Evolutionary conservation across 2,888 invertebrate genomes (phyloP).

Genomic region (Oxyteleia sp.): DNA sequence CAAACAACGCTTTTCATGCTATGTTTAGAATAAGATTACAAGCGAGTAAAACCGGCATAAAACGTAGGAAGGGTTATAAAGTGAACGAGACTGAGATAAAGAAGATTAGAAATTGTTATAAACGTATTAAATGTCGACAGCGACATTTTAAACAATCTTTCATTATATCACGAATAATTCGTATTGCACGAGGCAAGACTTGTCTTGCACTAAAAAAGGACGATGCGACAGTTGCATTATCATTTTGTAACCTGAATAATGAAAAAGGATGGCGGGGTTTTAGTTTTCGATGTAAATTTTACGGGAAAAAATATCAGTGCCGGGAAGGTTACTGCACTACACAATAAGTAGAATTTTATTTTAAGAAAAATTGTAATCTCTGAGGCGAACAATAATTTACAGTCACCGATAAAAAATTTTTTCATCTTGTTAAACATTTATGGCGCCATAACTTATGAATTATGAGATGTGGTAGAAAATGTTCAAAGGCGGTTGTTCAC

Average conservation of each 20-base stretch:
- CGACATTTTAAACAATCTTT: background rate
- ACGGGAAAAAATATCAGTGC: background rate
- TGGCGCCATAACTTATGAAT: conserved; percentile 7
- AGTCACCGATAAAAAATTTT: conserved; percentile 15
- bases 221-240: background rate
- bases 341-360: conserved; percentile 9
- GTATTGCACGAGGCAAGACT: background rate
- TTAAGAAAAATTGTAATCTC: conserved; percentile 17
- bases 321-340: background rate
- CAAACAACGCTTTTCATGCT: conserved; percentile 58
- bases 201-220: background rate
- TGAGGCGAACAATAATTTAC: conserved; percentile 7
- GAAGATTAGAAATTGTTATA: background rate
- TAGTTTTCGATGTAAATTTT: conserved; percentile 13
- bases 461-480: conserved; percentile 14
- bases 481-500: conserved; percentile 18
- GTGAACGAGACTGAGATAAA: background rate
- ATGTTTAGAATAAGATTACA: conserved; percentile 53
- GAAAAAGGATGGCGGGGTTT: background rate
- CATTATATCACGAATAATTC: background rate
- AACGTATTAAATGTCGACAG: background rate
- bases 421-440: conserved; percentile 19
- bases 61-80: conserved; percentile 12
- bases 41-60: conserved; percentile 15
- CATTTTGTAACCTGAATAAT: conserved; percentile 8